These are phyloP conservation scores for silkworm (Bombyx mori) DNA, from an alignment of 1,140 invertebrate species.

Conservation along the genomic window ASM3026992v2 NC_085113.1:2756501-2757000, in stretches of 20 bases:
- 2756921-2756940: too few relatives aligned
- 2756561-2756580: conserved; percentile 60
- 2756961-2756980: conserved; percentile 23
- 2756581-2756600: conserved; percentile 62
- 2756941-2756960: conserved; percentile 14
- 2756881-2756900: too few relatives aligned
- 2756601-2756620: conserved; percentile 65
- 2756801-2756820: conserved; percentile 34
- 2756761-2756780: conserved; percentile 27
- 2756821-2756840: conserved; percentile 37
- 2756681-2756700: conserved; percentile 57
- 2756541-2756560: conserved; percentile 51
- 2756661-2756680: conserved; percentile 29
- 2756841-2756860: conserved; percentile 23
- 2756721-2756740: conserved; percentile 37
- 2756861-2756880: conserved; percentile 8
- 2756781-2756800: conserved; percentile 51
- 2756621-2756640: conserved; percentile 59
- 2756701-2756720: conserved; percentile 67
- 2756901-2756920: too few relatives aligned
- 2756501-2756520: conserved; percentile 49
- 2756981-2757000: conserved; percentile 24
- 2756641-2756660: conserved; percentile 25
- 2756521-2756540: conserved; percentile 43
- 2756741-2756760: conserved; percentile 21